Percentiles rank a stretch among this genome's conserved stretches.
Evolutionary conservation across 2,797 vertebrate genomes (phyloP).

Genomic region (Loris lydekkerianus): DNA sequence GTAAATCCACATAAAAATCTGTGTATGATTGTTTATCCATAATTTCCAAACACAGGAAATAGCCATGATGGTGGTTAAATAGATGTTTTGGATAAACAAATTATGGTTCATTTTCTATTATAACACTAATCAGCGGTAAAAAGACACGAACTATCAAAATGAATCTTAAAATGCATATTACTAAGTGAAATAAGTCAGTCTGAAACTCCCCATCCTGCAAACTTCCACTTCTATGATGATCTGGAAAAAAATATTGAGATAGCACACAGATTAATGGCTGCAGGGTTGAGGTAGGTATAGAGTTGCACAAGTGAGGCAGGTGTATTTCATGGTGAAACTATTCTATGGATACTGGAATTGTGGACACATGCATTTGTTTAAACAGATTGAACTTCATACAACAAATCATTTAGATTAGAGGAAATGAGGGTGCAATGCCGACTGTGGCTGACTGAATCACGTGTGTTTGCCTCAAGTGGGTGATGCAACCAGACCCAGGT

Average conservation of each 20-base stretch:
- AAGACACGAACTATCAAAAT: not conserved
- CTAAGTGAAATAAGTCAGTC: not conserved
- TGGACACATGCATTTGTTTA: not conserved
- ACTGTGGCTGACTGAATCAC: not conserved
- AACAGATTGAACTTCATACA: not conserved
- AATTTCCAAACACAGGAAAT: not conserved
- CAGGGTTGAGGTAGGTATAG: not conserved
- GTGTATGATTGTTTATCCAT: not conserved
- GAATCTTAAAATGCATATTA: not conserved
- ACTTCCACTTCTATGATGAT: not conserved
- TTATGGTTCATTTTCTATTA: not conserved
- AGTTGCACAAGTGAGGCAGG: not conserved
- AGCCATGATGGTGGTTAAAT: not conserved
- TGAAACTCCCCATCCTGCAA: not conserved
- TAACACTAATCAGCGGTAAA: not conserved
- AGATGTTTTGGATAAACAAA: not conserved
- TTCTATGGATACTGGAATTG: not conserved
- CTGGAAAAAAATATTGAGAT: not conserved
- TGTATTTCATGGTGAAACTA: not conserved
- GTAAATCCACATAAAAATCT: not conserved
- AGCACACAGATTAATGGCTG: not conserved
- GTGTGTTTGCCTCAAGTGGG: not conserved
- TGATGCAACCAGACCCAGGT: not conserved
- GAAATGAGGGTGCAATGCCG: not conserved
- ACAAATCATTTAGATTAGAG: not conserved